Conservation (phyloP, 2,113 vertebrate genomes). For the Microcebus murinus region DNA sequence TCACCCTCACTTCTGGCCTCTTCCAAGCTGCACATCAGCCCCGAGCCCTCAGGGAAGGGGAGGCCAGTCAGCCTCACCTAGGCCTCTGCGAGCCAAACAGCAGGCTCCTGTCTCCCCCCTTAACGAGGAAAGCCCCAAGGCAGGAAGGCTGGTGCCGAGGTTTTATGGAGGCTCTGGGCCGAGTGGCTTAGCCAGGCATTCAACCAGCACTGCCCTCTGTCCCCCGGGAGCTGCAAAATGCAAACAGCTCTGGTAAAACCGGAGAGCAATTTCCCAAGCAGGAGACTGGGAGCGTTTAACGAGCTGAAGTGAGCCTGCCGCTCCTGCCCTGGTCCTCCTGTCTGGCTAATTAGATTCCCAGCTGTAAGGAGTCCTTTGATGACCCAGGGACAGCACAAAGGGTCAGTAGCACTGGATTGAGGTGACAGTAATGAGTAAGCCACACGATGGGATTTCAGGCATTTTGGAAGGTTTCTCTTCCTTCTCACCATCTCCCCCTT, state of each 20-base stretch:
- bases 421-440: background rate
- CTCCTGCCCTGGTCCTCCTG: background rate
- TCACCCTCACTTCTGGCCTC: background rate
- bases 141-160: constrained; percentile 61
- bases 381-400: background rate
- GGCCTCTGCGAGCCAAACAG: constrained; percentile 37
- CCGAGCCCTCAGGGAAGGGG: background rate
- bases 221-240: constrained; percentile 67
- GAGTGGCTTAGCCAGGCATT: constrained; percentile 68
- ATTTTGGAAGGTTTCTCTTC: background rate
- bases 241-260: constrained; percentile 57
- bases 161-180: constrained; percentile 73
- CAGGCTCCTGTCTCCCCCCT: constrained; percentile 68
- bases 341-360: constrained; percentile 44
- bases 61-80: background rate
- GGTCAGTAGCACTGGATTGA: background rate
- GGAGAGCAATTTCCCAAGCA: constrained; percentile 73
- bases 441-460: background rate
- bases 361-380: background rate
- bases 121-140: constrained; percentile 67
- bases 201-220: constrained; percentile 31
- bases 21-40: background rate
- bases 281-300: constrained; percentile 66
- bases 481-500: background rate
- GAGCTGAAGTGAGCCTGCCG: constrained; percentile 30